A percentile compares a stretch with the other conserved stretches of the same genome.
phyloP scores from a whole-genome alignment of 2,888 invertebrate genomes.

The Chymomyza fuscimana region DNA sequence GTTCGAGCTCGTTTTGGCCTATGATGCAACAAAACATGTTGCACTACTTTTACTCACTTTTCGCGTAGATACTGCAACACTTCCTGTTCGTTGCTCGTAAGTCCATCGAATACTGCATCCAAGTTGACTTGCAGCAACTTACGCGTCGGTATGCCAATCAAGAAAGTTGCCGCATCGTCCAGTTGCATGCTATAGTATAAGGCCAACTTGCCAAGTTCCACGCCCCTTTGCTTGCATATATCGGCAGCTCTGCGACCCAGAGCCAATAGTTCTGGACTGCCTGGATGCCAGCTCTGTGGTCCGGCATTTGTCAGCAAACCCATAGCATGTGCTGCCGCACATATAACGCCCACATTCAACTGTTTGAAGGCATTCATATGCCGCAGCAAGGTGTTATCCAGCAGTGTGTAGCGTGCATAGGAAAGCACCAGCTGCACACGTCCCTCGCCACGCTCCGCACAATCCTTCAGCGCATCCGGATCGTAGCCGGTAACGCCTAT shows the following conservation, averaged over 20 bases:
- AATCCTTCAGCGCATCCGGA: conserved; percentile 86
- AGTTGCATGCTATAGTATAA: conserved; percentile 84
- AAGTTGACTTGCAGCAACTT: conserved; percentile 84
- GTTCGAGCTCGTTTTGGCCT: conserved; percentile 40
- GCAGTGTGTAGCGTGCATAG: conserved; percentile 89
- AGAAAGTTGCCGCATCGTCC: conserved; percentile 84
- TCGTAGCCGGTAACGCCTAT: conserved; percentile 95
- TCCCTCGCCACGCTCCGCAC: conserved; percentile 83
- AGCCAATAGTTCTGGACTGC: conserved; percentile 81
- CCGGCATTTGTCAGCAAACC: conserved; percentile 89
- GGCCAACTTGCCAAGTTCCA: conserved; percentile 87
- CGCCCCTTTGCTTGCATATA: conserved; percentile 84
- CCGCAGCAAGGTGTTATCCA: conserved; percentile 88
- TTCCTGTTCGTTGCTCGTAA: conserved; percentile 84
- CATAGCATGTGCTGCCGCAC: conserved; percentile 91
- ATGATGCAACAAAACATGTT: conserved; percentile 45
- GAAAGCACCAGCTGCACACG: conserved; percentile 81
- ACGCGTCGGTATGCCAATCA: conserved; percentile 88
- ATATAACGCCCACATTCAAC: conserved; percentile 87
- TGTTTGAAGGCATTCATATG: conserved; percentile 84
- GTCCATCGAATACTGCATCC: conserved; percentile 83
- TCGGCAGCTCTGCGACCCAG: conserved; percentile 81
- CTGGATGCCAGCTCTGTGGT: conserved; percentile 91
- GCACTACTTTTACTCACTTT: conserved; percentile 81
- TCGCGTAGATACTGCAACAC: conserved; percentile 83